Evolutionary conservation across 2,888 invertebrate genomes (phyloP).

Genomic region (Beris chalybata): DNA sequence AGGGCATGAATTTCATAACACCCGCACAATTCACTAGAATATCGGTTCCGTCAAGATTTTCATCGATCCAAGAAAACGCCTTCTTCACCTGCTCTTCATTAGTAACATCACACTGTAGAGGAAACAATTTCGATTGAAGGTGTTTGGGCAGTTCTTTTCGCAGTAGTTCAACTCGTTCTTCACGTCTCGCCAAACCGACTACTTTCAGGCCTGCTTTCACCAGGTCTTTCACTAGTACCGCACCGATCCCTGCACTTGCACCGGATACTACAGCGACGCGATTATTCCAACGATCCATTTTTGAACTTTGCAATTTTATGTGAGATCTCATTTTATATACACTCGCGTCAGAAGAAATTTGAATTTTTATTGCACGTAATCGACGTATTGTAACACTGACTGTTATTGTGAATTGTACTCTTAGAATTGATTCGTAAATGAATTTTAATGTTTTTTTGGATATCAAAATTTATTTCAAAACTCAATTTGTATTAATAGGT

Average conservation of each 20-base stretch:
- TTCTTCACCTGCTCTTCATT: constrained; percentile 59
- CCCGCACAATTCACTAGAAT: constrained; percentile 64
- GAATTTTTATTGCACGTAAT: too few relatives aligned
- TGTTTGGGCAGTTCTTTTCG: constrained; percentile 42
- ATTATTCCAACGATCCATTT: constrained; percentile 63
- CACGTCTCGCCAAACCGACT: constrained; percentile 59
- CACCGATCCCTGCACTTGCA: constrained; percentile 66
- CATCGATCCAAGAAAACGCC: constrained; percentile 58
- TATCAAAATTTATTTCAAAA: too few relatives aligned
- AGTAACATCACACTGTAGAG: constrained; percentile 56
- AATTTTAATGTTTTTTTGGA: too few relatives aligned
- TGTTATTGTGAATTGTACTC: too few relatives aligned
- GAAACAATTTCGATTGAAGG: constrained; percentile 42
- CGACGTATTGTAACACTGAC: too few relatives aligned
- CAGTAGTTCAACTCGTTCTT: constrained; percentile 54
- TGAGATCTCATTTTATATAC: too few relatives aligned
- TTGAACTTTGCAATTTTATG: background rate
- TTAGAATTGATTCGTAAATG: too few relatives aligned
- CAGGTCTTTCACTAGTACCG: constrained; percentile 56
- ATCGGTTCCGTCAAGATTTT: constrained; percentile 59
- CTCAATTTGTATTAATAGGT: too few relatives aligned
- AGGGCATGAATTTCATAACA: constrained; percentile 42
- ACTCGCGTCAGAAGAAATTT: too few relatives aligned
- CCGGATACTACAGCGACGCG: constrained; percentile 67
- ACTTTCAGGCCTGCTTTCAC: constrained; percentile 60